phyloP scores from a whole-genome alignment of 2,888 invertebrate species.

The Pheosia tremula region DNA sequence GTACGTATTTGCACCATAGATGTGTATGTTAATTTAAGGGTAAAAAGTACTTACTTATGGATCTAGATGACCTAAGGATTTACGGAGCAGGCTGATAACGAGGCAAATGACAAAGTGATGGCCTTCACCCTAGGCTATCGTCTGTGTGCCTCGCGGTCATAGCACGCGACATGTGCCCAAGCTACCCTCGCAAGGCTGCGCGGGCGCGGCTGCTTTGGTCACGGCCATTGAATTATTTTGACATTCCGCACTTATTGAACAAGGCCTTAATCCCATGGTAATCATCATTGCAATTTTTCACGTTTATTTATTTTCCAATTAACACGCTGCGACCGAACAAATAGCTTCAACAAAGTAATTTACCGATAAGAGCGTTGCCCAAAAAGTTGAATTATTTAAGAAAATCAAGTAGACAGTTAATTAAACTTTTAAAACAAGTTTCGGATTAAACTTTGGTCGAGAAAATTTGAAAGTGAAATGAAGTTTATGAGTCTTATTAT shows the following conservation, averaged over 20 bases:
- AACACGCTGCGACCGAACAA: slow-evolving; percentile 5
- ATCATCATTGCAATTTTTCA: not conserved
- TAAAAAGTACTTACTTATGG: no score
- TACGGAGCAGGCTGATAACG: no score
- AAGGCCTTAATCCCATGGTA: not conserved
- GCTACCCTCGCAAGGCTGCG: no score
- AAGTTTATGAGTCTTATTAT: slow-evolving; percentile 24
- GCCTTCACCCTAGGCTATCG: no score
- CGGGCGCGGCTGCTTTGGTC: no score
- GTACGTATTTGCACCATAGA: no score
- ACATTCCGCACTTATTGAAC: not conserved
- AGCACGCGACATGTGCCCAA: no score
- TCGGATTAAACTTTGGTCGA: slow-evolving; percentile 19
- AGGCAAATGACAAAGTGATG: no score
- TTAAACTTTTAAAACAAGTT: slow-evolving; percentile 29
- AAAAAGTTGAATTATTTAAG: slow-evolving; percentile 17
- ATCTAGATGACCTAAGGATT: no score
- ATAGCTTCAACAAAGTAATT: slow-evolving; percentile 7
- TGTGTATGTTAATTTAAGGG: no score
- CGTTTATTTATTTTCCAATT: slow-evolving; percentile 2
- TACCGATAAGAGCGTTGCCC: slow-evolving; percentile 9
- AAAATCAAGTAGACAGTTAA: slow-evolving; percentile 16
- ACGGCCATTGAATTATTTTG: not conserved
- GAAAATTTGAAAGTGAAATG: slow-evolving; percentile 38
- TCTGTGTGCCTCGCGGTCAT: no score